Base-by-base conservation (phyloP, 2,797 vertebrate species). In the Acipenser transmontanus region DNA sequence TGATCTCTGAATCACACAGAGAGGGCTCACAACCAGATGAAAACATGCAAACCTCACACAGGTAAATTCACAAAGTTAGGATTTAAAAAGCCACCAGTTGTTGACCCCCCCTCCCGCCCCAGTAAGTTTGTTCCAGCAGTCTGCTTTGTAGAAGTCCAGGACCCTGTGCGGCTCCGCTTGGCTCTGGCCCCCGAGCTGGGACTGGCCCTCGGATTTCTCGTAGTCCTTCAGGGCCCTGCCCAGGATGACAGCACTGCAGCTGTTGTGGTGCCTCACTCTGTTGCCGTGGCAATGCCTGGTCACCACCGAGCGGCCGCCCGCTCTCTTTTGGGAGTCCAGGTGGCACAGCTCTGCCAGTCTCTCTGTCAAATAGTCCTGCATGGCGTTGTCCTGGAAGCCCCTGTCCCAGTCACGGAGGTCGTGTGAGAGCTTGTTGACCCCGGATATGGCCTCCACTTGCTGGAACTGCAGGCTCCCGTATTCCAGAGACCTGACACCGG, bases 291-390 rank as follows among this genome's bases (percentile, higher is more conserved):
- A 14, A 6, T 54, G 75, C 50, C 0, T 66, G 56, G 68, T 72
- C 0, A 7, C 0, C 14, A 34, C 76, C 59, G 71, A 70, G 0
- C 7, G 74, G 1, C 10, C 7, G 7, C 63, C 67, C 17, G 54
- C 54, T 6, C 47, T 47, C 17, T 47, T 14, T 1, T 63, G 65
- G 0, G 67, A 56, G 3, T 49, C 64, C 0, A 54, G 69, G 74
- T 12, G 75, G 8, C 73, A 73, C 66, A 80, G 75, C 67, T 77
- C 76, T 68, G 66, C 2, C 0, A 76, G 71, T 57, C 73, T 79
- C 65, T 80, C 71, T 0, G 34, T 61, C 64, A 81, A 80, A n/a
- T 81, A 78, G 0, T 81, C 80, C 17, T 84, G 69, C 75, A 79
- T 0, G 0, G 69, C 77, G 47, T 82, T 77, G 67, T 84, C 76